Percentiles rank a stretch among this genome's conserved stretches.
phyloP scores from a whole-genome alignment of 2,888 invertebrate genomes.

The Mimachlamys varia region DNA sequence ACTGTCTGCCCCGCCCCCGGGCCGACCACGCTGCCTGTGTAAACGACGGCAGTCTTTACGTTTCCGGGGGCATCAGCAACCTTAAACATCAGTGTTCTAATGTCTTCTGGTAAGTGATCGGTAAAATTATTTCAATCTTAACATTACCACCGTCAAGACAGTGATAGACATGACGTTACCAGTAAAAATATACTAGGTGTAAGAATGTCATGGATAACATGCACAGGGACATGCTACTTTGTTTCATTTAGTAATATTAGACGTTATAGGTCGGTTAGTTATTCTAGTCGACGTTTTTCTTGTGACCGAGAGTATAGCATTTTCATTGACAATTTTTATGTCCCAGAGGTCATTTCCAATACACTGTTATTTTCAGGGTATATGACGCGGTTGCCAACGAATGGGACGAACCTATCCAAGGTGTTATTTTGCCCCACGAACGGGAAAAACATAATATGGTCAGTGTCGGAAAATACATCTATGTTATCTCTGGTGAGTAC shows the following conservation, averaged over 20 bases:
- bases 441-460: slow-evolving; percentile 74
- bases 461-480: slow-evolving; percentile 64
- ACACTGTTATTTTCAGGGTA: slow-evolving; percentile 59
- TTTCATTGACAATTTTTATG: too few species aligned
- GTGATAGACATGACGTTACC: not conserved
- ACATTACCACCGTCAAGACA: not conserved
- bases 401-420: slow-evolving; percentile 68
- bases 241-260: too few species aligned
- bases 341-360: too few species aligned
- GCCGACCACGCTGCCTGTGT: slow-evolving; percentile 76
- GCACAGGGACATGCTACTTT: too few species aligned
- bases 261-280: too few species aligned
- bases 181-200: too few species aligned
- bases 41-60: slow-evolving; percentile 68
- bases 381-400: slow-evolving; percentile 69
- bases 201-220: too few species aligned
- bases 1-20: slow-evolving; percentile 69
- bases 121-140: not conserved
- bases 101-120: slow-evolving; percentile 69
- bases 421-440: slow-evolving; percentile 66
- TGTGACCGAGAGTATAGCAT: too few species aligned
- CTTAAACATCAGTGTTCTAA: slow-evolving; percentile 72
- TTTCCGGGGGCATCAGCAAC: slow-evolving; percentile 75
- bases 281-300: too few species aligned
- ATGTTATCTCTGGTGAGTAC: slow-evolving; percentile 66